Evolutionary conservation across 2,888 invertebrate genomes (phyloP).

Genomic region (Eugnorisma glareosa): DNA sequence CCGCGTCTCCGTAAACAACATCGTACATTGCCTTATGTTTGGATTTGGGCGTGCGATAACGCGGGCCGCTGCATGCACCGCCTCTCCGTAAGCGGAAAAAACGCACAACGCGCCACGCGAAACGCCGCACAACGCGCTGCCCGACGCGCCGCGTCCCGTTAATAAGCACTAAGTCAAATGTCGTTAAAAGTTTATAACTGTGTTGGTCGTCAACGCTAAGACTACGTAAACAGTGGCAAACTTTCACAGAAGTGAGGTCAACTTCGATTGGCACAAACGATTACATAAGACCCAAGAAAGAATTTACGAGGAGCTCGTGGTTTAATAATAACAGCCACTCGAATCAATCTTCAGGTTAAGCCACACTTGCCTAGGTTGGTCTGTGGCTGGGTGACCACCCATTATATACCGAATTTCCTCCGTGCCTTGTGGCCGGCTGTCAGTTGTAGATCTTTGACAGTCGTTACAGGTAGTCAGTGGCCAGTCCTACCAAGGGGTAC

Average conservation of each 20-base stretch:
- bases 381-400: neutral
- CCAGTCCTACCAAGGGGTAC: neutral
- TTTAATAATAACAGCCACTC: neutral
- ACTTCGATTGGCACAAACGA: neutral
- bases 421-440: neutral
- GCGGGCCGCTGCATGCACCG: too few relatives aligned
- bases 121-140: too few relatives aligned
- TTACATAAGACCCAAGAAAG: neutral
- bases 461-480: neutral
- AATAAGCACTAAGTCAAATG: conserved; percentile 13
- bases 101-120: too few relatives aligned
- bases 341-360: neutral
- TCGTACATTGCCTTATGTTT: too few relatives aligned
- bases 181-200: conserved; percentile 16
- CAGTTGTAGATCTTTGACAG: neutral
- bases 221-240: neutral
- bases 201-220: neutral
- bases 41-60: too few relatives aligned
- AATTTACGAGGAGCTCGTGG: neutral
- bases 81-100: too few relatives aligned
- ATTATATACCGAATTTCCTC: neutral
- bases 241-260: neutral
- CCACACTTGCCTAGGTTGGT: neutral
- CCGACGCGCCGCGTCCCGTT: too few relatives aligned
- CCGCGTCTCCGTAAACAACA: too few relatives aligned